Evolutionary conservation across 2,113 vertebrate genomes (phyloP), one percentile per base, ranked within the genome.

Genomic region (Hippocampus guttulatus): DNA sequence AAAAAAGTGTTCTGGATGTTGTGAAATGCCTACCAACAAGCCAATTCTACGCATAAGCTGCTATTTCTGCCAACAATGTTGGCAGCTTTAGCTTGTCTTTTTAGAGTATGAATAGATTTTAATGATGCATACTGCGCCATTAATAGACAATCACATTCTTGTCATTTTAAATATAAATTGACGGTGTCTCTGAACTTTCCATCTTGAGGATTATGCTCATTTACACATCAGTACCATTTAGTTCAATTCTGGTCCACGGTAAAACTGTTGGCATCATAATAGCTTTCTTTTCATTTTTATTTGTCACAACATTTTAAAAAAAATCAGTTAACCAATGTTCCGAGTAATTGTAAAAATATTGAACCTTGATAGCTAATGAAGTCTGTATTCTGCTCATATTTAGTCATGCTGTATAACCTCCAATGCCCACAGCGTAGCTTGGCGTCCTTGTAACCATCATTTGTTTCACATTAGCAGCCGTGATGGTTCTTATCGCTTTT

Each of bases 1-100:
- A 15, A 65, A 86, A 88, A 86, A 82, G 71, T 75, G 67, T 76
- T 79, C 69, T 80, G 76, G 82, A 76, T 74, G 67, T 20, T 51
- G 65, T 88, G 80, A 83, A 84, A 68, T 67, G 63, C 45, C 51
- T 70, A 77, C 68, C 77, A 70, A 82, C 68, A 81, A 76, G 81
- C 72, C 70, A 69, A 43, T 38, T 55, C n/a, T 30, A 43, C 58
- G 66, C 58, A 71, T 12, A 23, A 45, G 49, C 38, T 9, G 54
- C 33, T 68, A 51, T 38, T 52, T 27, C 9, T 55, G 41, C 25
- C 45, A 40, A 33, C 16, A 54, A 23, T 54, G 49, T 54, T 38
- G 58, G 58, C 58, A 61, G 58, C 58, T 33, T 61, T 1, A 47
- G 11, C 64, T 2, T 73, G 47, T 45, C 21, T 52, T 65, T 65